phyloP scores from a whole-genome alignment of 64 coral and sea anemone genomes.

The Montipora capricornis region DNA sequence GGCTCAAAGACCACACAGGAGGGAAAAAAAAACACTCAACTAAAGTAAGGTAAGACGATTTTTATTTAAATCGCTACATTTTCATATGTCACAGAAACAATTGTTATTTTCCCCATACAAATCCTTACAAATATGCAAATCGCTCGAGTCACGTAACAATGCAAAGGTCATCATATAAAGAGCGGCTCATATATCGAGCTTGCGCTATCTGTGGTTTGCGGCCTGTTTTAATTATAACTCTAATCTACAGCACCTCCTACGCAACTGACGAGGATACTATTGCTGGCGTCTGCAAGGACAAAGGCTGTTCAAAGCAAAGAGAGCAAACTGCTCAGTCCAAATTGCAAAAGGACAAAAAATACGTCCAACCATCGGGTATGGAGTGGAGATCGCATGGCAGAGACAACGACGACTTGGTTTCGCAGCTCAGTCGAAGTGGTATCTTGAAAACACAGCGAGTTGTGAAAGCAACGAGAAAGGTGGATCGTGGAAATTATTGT shows the following conservation, averaged over 20 bases:
- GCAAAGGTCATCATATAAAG: too few relatives aligned
- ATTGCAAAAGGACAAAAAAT: constrained; percentile 34
- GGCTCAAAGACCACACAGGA: too few relatives aligned
- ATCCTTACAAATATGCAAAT: too few relatives aligned
- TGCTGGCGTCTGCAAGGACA: constrained; percentile 48
- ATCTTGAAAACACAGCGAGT: constrained; percentile 84
- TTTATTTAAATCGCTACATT: too few relatives aligned
- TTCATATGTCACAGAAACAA: too few relatives aligned
- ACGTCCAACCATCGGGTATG: constrained; percentile 77
- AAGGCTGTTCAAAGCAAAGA: background rate
- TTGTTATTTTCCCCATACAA: too few relatives aligned
- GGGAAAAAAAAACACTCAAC: too few relatives aligned
- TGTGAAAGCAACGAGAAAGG: constrained; percentile 81
- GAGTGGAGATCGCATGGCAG: constrained; percentile 97
- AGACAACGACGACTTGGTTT: constrained; percentile 86
- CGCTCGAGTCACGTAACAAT: too few relatives aligned
- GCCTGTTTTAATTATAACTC: background rate
- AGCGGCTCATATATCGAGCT: too few relatives aligned
- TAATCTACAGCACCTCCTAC: background rate
- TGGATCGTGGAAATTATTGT: constrained; percentile 87
- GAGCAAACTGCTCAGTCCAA: background rate
- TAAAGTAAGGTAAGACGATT: too few relatives aligned
- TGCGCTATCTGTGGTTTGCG: background rate
- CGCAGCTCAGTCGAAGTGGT: constrained; percentile 67
- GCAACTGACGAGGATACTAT: background rate